Evolutionary conservation across 1,140 invertebrate species (phyloP), one percentile per base, ranked within the genome.

Genomic region (Steinernema feltiae): DNA sequence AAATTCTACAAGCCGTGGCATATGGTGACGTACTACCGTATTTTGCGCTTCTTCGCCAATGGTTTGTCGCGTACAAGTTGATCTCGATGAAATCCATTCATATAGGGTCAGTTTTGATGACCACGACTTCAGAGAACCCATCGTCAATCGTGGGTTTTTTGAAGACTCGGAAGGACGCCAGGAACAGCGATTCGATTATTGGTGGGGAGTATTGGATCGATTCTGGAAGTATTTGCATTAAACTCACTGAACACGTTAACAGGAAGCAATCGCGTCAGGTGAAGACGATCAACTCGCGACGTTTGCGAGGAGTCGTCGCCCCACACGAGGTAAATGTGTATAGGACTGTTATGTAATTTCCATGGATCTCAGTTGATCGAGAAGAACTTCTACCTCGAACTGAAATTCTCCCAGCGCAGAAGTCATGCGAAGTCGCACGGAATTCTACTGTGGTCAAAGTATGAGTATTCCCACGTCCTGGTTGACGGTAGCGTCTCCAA

Each of bases 1-100:
- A 74, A 30, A 21, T 70, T 70, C 48, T 74, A 74, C 35, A 27
- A 48, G n/a, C 48, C 73, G 12, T 74, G 73, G 73, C 73, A 74
- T 29, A 74, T 69, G 73, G 73, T 74, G 2, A 41, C 35, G 69
- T 74, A 74, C 48, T 71, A 70, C 21, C 73, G 73, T 2, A 3
- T 74, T 1, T 31, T 74, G 30, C 24, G 73, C 2, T 74, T 74
- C 48, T 74, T 74, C 30, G 27, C 73, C 1, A 32, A 74, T 31
- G 73, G 73, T 71, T 63, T 63, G 7, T 63, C 53, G 53, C 18
- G 35, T 18, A 7, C 18, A 12, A 63, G 53, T 72, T 30, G 21
- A 29, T n/a, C 70, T 21, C 12, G 12, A 2, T 21, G 1, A 73
- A 71, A 73, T 63, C 24, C 2, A 17, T 27, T 70, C 18, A 3